Base-by-base conservation (phyloP, 2,888 invertebrate genomes). In the Tromatobia lineatoria region DNA sequence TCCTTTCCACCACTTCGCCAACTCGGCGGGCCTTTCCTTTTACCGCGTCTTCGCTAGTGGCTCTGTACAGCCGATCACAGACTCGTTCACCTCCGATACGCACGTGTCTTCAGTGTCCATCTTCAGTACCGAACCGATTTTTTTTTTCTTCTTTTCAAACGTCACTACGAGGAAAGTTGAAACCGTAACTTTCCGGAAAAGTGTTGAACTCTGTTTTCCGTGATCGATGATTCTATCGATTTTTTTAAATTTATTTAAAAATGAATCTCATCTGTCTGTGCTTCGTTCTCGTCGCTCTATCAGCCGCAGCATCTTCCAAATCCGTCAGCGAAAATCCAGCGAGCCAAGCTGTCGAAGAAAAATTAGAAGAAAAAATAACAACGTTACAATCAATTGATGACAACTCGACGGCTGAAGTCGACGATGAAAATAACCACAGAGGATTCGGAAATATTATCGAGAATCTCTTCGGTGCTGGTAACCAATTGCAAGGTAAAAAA, bases 21-120 rank as follows among this genome's bases (percentile, higher is more conserved):
- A 61, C 82, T 38, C 47, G 29, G 25, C 25, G 64, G 57, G 50
- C 79, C 70, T 75, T 79, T 83, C 78, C 78, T 82, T 78, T 82
- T 74, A 54, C 71, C 71, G 70, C 23, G 52, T 45, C 10, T 64
- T 42, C 70, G 67, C 70, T 57, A 52, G 50, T 8, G 11, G 42
- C 38, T 70, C 70, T 34, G 75, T 59, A 59, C 73, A 23, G 38
- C 57, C 18, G 78, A 81, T 84, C 84, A 81, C 74, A 81, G 78
- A 71, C 78, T 75, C 78, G 78, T 81, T 81, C 78, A 78, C 84
- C 84, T 84, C 74, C 81, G 84, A 52, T 70, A 74, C 74, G 84
- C 84, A 80, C 84, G 80, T 80, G 84, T 84, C 73, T 84, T 61
- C 61, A 0, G 73, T 47, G 18, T 15, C 47, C 29, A 34, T 50